These are phyloP conservation scores for Dermochelys coriacea DNA, from an alignment of 2,797 vertebrate genomes.

Conservation along the genomic window DNA sequence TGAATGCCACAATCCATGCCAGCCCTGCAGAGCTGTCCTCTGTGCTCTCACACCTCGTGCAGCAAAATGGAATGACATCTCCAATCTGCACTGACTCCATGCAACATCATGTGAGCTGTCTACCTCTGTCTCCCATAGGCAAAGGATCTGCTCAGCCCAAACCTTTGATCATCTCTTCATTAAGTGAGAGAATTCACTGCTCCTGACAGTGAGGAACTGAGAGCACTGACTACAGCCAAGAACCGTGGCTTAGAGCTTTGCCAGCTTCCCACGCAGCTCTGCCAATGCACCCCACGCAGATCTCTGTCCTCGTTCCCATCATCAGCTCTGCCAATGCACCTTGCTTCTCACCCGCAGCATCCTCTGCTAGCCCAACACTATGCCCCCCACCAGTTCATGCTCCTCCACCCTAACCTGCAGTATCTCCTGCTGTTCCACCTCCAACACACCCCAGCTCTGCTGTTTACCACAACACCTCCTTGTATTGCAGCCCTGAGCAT, in stretches of 20 bases:
- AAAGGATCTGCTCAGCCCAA: background rate
- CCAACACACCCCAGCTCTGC: background rate
- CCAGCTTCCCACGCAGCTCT: background rate
- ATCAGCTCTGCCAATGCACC: background rate
- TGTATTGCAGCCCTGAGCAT: background rate
- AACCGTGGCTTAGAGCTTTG: background rate
- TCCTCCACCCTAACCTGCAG: background rate
- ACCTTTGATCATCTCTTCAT: background rate
- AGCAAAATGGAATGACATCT: background rate
- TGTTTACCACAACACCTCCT: background rate
- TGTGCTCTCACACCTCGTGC: background rate
- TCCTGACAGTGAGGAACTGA: background rate
- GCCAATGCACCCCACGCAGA: background rate
- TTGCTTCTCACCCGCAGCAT: background rate
- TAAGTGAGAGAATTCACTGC: background rate
- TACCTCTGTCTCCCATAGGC: background rate
- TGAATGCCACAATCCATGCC: background rate
- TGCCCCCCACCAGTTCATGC: background rate
- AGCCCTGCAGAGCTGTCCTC: background rate
- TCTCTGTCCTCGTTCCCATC: background rate
- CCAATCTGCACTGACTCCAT: background rate
- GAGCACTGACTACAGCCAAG: background rate
- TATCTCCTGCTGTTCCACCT: background rate
- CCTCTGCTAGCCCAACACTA: background rate
- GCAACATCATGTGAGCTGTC: background rate